Conservation (phyloP, 2,888 invertebrate genomes). For the Sminthurinus aureus region DNA sequence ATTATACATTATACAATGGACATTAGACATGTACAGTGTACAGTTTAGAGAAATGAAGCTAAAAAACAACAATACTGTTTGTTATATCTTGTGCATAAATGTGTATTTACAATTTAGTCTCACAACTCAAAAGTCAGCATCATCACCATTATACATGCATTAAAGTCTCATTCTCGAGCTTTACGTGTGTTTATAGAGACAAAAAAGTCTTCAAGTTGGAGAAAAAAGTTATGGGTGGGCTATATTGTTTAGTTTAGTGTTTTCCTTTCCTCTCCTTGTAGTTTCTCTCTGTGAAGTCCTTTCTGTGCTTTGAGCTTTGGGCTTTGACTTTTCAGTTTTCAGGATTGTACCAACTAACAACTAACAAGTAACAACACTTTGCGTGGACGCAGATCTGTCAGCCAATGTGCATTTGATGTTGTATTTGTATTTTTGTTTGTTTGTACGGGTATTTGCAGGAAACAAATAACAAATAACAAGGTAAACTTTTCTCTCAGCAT, state of each 20-base stretch:
- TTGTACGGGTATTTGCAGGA: neutral
- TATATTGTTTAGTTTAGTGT: neutral
- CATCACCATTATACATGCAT: no score
- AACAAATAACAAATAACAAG: neutral
- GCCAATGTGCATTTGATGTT: neutral
- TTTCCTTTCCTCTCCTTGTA: neutral
- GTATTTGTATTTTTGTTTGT: no score
- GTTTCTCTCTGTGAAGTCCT: neutral
- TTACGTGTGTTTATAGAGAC: no score
- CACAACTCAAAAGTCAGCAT: neutral
- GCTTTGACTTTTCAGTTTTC: neutral
- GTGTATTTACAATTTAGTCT: neutral
- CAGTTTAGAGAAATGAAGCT: no score
- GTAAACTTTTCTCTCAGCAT: neutral
- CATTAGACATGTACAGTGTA: no score
- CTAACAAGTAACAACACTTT: no score
- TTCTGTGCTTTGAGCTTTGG: neutral
- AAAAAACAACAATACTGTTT: no score
- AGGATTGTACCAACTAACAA: no score
- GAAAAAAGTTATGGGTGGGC: slow-evolving; percentile 22
- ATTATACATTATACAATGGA: neutral
- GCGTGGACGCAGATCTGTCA: neutral
- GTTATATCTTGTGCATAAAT: neutral
- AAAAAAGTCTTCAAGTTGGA: no score
- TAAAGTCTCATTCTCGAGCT: no score